Percentiles rank a stretch among this genome's conserved stretches.
phyloP scores from a whole-genome alignment of 2,797 vertebrate species.

The Hypotaenidia okinawae region DNA sequence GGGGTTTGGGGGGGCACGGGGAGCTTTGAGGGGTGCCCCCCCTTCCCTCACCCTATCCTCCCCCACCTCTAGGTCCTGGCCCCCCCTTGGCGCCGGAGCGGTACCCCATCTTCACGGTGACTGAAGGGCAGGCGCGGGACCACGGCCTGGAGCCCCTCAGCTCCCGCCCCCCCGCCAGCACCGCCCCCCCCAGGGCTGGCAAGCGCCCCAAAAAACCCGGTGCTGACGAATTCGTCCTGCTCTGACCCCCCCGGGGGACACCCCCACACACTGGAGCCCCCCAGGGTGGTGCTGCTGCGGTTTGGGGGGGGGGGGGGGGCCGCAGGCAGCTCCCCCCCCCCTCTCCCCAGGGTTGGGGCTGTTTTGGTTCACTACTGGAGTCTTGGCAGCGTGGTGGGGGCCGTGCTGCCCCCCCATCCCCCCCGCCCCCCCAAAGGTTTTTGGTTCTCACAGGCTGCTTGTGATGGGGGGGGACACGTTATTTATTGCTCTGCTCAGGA shows the following conservation, averaged over 20 bases:
- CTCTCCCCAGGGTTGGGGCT: neutral
- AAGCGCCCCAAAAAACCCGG: slow-evolving; percentile 74
- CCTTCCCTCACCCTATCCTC: neutral
- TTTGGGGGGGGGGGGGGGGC: too few species aligned
- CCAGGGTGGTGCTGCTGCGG: too few species aligned
- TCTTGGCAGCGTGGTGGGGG: neutral
- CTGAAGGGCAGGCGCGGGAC: neutral
- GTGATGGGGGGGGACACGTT: neutral
- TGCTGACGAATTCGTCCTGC: slow-evolving; percentile 90
- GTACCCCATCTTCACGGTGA: neutral
- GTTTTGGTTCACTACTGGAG: too few species aligned
- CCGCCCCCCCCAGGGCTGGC: slow-evolving; percentile 25
- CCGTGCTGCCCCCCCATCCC: too few species aligned
- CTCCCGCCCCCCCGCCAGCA: too few species aligned
- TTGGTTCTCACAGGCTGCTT: neutral
- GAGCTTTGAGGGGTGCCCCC: neutral
- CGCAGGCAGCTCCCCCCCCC: neutral
- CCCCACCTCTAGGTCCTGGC: neutral
- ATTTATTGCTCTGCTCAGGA: neutral
- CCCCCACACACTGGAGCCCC: neutral
- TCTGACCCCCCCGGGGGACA: neutral
- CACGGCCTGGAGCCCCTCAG: neutral
- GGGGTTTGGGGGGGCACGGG: too few species aligned
- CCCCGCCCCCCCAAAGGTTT: neutral
- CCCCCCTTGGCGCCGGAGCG: neutral